phyloP scores from a whole-genome alignment of 2,888 invertebrate species.

The Chaetogeoica ovagalla region DNA sequence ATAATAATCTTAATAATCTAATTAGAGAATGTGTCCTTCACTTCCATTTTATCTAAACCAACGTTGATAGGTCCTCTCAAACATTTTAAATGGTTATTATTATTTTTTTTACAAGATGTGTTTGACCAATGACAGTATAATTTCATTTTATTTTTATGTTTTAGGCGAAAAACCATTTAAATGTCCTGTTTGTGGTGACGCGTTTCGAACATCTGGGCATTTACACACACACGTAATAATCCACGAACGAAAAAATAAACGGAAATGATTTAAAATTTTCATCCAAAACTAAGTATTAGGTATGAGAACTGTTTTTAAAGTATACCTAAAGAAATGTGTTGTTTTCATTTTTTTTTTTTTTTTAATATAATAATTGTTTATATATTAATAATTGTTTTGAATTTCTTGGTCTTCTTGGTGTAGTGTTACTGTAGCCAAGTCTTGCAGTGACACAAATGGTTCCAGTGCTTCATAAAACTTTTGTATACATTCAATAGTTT shows the following conservation, averaged over 20 bases:
- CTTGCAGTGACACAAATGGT: too few relatives aligned
- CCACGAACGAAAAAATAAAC: constrained; percentile 37
- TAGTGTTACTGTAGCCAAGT: too few relatives aligned
- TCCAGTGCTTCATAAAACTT: too few relatives aligned
- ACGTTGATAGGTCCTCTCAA: not conserved
- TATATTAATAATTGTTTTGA: too few relatives aligned
- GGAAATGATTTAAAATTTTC: not conserved
- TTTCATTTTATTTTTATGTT: not conserved
- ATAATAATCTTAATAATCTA: not conserved
- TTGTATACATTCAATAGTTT: too few relatives aligned
- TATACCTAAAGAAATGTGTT: too few relatives aligned
- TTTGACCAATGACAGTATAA: not conserved
- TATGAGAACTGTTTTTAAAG: too few relatives aligned
- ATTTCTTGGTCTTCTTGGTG: too few relatives aligned
- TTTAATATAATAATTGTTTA: too few relatives aligned
- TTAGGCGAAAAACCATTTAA: constrained; percentile 49
- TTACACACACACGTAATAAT: constrained; percentile 32
- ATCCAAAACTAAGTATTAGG: not conserved
- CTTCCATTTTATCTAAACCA: not conserved
- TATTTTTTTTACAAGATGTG: not conserved
- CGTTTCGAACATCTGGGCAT: constrained; percentile 47
- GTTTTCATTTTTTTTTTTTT: too few relatives aligned
- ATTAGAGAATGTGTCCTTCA: not conserved
- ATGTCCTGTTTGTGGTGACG: constrained; percentile 45
- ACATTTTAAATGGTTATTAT: not conserved